A percentile compares a stretch with the other conserved stretches of the same genome.
phyloP scores from a whole-genome alignment of 2,113 vertebrate genomes.

The Syrmaticus mikado region DNA sequence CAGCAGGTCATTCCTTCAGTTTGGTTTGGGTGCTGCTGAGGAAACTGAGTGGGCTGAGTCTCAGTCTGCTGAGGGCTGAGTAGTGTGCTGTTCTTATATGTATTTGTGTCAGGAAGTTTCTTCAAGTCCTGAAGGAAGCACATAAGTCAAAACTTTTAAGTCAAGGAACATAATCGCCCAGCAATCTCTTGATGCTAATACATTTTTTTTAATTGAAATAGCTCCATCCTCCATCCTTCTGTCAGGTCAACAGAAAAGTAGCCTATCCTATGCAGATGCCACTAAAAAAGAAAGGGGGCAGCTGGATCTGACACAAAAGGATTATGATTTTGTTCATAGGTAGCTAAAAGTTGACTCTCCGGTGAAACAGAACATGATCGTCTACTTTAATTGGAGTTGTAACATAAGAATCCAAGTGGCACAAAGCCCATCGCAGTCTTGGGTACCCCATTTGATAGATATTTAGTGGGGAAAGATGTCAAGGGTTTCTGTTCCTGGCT shows the following conservation, averaged over 20 bases:
- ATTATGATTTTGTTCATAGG: neutral
- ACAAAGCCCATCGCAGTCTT: neutral
- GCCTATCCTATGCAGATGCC: neutral
- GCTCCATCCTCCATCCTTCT: neutral
- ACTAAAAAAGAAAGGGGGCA: neutral
- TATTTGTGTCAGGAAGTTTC: neutral
- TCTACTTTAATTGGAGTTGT: neutral
- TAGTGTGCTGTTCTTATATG: neutral
- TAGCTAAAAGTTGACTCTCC: neutral
- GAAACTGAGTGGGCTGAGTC: neutral
- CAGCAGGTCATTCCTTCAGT: neutral
- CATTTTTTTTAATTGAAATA: neutral
- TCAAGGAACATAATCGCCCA: neutral
- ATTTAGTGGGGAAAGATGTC: neutral
- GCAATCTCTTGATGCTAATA: neutral
- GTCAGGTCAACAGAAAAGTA: neutral
- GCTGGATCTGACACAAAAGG: neutral
- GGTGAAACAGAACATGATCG: neutral
- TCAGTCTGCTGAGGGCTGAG: rapidly evolving
- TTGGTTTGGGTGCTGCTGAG: neutral
- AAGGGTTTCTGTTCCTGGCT: neutral
- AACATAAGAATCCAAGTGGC: neutral
- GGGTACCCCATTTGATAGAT: neutral
- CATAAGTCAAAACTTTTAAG: neutral
- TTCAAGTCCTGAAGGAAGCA: neutral